Evolutionary conservation across 2,888 invertebrate species (phyloP).

Genomic region (Orthosia gracilis): DNA sequence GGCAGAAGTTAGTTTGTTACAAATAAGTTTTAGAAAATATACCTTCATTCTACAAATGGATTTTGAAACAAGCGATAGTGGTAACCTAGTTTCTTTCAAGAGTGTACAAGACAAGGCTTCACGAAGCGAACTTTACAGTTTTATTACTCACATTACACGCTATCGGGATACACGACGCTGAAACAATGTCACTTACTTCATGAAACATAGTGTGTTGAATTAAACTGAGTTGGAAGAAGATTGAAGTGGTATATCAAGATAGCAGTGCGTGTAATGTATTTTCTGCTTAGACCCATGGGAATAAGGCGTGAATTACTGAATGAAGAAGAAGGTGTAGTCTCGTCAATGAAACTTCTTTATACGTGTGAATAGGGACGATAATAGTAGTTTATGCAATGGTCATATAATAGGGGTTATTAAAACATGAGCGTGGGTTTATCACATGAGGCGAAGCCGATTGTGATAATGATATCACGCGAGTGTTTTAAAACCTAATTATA

Average conservation of each 20-base stretch:
- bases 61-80: background rate
- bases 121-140: conserved; percentile 18
- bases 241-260: background rate
- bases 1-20: too few species aligned
- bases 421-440: too few species aligned
- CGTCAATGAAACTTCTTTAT: too few species aligned
- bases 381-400: too few species aligned
- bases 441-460: too few species aligned
- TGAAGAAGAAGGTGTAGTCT: too few species aligned
- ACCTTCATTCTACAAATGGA: background rate
- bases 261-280: background rate
- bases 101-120: conserved; percentile 4
- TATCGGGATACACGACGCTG: conserved; percentile 4
- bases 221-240: conserved; percentile 5
- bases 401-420: too few species aligned
- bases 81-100: background rate
- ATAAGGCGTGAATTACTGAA: background rate
- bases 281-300: background rate
- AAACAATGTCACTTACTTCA: conserved; percentile 27
- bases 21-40: background rate
- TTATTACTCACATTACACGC: conserved; percentile 33
- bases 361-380: too few species aligned
- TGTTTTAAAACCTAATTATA: too few species aligned
- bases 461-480: too few species aligned
- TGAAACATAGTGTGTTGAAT: conserved; percentile 16